Conservation (phyloP, 2,888 invertebrate genomes). For the Ochlodes sylvanus region DNA sequence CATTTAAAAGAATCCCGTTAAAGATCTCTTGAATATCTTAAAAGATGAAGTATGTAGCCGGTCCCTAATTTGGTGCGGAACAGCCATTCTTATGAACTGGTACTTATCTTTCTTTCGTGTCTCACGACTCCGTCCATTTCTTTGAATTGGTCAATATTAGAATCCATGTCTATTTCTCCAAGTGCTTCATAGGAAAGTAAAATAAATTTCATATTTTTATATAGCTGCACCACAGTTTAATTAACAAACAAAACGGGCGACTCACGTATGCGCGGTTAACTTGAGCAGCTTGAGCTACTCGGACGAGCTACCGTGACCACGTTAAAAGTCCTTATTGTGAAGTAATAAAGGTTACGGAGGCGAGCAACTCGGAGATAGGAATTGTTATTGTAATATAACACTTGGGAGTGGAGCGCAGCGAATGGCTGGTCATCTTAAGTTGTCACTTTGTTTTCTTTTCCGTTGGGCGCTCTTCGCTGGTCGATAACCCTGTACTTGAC, state of each 20-base stretch:
- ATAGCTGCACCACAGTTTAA: slow-evolving; percentile 57
- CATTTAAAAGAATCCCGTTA: background rate
- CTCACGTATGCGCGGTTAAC: slow-evolving; percentile 43
- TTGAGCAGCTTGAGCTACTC: slow-evolving; percentile 36
- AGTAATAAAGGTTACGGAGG: slow-evolving; percentile 51
- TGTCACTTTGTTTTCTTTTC: slow-evolving; percentile 81
- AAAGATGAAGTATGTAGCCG: slow-evolving; percentile 40
- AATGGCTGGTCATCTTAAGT: slow-evolving; percentile 73
- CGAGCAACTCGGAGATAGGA: slow-evolving; percentile 36
- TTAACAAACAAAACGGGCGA: slow-evolving; percentile 63
- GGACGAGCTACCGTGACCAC: slow-evolving; percentile 27
- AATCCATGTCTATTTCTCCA: slow-evolving; percentile 6
- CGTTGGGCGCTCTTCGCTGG: slow-evolving; percentile 66
- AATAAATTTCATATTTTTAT: slow-evolving; percentile 23
- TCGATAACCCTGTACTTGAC: slow-evolving; percentile 68
- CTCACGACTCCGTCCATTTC: slow-evolving; percentile 53
- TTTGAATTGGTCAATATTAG: slow-evolving; percentile 41
- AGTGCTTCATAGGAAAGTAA: slow-evolving; percentile 22
- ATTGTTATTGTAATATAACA: slow-evolving; percentile 80
- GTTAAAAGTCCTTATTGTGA: slow-evolving; percentile 55
- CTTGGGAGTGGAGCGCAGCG: slow-evolving; percentile 56
- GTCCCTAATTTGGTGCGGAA: slow-evolving; percentile 50
- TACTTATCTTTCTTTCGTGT: slow-evolving; percentile 47
- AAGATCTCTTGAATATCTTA: slow-evolving; percentile 31
- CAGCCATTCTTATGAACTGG: slow-evolving; percentile 43